Evolutionary conservation across 2,888 invertebrate species (phyloP).

Genomic region (Stenolophus ochropezus): DNA sequence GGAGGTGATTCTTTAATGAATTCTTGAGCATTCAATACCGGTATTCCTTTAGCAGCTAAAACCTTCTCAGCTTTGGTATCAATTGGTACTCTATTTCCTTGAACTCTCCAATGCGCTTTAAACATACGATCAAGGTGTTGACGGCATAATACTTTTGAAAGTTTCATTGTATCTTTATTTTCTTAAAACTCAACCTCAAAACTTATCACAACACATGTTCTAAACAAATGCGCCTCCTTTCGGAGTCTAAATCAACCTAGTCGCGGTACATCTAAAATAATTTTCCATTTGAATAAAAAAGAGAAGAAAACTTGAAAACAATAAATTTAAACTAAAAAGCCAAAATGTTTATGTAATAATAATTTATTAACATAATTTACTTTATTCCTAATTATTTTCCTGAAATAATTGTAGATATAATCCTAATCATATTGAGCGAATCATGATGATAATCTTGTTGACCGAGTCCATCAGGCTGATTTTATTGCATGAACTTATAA

Average conservation of each 20-base stretch:
- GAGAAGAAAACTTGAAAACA: no score
- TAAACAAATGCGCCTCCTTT: background rate
- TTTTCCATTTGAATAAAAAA: no score
- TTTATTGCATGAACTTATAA: conserved; percentile 35
- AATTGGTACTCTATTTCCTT: conserved; percentile 77
- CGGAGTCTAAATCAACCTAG: no score
- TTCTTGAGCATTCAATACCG: conserved; percentile 79
- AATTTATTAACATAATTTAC: no score
- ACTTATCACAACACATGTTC: background rate
- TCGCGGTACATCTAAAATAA: no score
- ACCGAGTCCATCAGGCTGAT: background rate
- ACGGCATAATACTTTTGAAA: conserved; percentile 77
- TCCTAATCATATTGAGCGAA: no score
- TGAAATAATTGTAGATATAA: background rate
- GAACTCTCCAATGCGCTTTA: conserved; percentile 82
- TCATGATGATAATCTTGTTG: conserved; percentile 11
- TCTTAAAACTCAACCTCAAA: conserved; percentile 3
- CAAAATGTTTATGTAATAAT: no score
- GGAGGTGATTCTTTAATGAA: conserved; percentile 73
- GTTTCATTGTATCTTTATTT: conserved; percentile 76
- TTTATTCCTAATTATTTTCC: background rate
- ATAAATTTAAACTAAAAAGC: no score
- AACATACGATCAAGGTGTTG: conserved; percentile 85
- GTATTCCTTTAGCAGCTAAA: conserved; percentile 77
- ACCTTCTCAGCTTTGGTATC: conserved; percentile 76